Conservation (phyloP, 1,140 invertebrate genomes). For the Lethocerus indicus region DNA sequence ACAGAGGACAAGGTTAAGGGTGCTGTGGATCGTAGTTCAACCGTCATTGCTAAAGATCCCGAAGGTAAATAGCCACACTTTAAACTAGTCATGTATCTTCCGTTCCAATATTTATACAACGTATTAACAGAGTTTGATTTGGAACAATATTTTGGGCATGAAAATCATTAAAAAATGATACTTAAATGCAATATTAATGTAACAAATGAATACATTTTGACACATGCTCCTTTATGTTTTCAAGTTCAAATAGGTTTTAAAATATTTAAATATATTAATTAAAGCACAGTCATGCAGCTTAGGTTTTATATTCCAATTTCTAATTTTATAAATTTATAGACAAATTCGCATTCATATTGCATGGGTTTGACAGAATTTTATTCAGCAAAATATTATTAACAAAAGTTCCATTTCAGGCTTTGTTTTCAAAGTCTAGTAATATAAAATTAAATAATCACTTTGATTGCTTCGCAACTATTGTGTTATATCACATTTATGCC, state of each 20-base stretch:
- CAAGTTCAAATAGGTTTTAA: background rate
- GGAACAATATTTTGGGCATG: too few relatives aligned
- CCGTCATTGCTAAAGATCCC: constrained; percentile 84
- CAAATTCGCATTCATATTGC: too few relatives aligned
- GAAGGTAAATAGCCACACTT: constrained; percentile 48
- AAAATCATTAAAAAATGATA: too few relatives aligned
- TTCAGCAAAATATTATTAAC: too few relatives aligned
- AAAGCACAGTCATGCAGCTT: background rate
- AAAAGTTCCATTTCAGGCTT: constrained; percentile 1
- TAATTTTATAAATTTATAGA: too few relatives aligned
- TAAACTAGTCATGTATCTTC: constrained; percentile 4
- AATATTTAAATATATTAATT: background rate
- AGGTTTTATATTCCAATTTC: background rate
- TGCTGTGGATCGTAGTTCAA: constrained; percentile 80
- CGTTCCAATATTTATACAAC: constrained; percentile 6
- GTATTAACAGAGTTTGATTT: constrained; percentile 6
- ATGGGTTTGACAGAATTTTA: too few relatives aligned
- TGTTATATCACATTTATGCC: too few relatives aligned
- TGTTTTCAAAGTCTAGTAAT: background rate
- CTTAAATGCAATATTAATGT: too few relatives aligned
- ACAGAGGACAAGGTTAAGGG: constrained; percentile 66
- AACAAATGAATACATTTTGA: too few relatives aligned
- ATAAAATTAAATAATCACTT: constrained; percentile 4
- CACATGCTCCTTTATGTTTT: too few relatives aligned
- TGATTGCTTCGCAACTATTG: too few relatives aligned